These are phyloP conservation scores for Synergus laeviventris DNA, from an alignment of 2,888 invertebrate genomes.

Conservation along the genomic window DNA sequence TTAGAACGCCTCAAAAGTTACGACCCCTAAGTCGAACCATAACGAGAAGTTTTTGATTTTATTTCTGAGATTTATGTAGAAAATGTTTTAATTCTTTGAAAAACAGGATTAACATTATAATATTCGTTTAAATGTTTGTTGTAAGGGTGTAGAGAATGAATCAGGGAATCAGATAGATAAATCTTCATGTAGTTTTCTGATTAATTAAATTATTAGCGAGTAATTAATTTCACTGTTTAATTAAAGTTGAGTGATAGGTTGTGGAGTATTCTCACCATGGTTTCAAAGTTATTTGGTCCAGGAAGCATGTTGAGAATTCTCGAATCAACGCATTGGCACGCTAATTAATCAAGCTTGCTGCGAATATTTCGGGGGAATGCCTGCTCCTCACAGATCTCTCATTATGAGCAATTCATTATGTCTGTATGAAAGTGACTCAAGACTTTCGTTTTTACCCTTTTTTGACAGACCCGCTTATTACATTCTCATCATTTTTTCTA, in stretches of 20 bases:
- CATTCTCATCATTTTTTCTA: too few species aligned
- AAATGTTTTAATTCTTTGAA: too few species aligned
- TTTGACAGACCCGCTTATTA: not conserved
- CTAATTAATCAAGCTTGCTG: conserved; percentile 52
- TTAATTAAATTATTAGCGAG: not conserved
- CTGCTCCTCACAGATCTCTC: not conserved
- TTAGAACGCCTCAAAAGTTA: too few species aligned
- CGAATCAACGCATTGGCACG: conserved; percentile 49
- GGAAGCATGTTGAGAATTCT: conserved; percentile 49
- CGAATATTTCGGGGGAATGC: conserved; percentile 44
- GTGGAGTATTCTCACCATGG: not conserved
- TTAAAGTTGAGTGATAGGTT: not conserved
- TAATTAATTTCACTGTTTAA: not conserved
- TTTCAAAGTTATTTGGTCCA: conserved; percentile 5
- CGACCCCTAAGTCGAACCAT: too few species aligned
- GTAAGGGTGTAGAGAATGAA: not conserved
- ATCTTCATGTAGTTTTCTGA: not conserved
- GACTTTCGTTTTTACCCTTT: not conserved
- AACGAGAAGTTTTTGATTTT: too few species aligned
- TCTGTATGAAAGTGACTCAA: not conserved
- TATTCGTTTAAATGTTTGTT: too few species aligned
- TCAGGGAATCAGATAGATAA: not conserved
- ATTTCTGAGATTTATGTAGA: too few species aligned
- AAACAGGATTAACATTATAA: too few species aligned
- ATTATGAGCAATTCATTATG: conserved; percentile 7